Conservation (phyloP, 2,888 invertebrate species). For the Drosophila pseudotalamancana region DNA sequence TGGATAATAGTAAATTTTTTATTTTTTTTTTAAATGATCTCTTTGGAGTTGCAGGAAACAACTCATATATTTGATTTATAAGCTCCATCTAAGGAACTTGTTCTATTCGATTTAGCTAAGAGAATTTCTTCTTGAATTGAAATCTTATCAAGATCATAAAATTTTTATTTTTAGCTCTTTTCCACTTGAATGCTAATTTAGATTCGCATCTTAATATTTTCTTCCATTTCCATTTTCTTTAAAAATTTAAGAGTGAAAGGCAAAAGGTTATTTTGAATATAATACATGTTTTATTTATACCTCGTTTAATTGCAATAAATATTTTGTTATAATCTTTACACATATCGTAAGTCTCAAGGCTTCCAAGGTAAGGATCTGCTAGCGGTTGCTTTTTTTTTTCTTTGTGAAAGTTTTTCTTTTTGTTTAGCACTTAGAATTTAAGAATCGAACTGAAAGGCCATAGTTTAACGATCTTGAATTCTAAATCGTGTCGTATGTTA, state of each 20-base stretch:
- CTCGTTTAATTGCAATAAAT: slow-evolving; percentile 69
- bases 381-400: neutral
- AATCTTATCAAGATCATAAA: too few species aligned
- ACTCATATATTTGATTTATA: too few species aligned
- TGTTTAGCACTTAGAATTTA: slow-evolving; percentile 59
- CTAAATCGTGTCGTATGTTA: slow-evolving; percentile 43
- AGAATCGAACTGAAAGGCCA: slow-evolving; percentile 23
- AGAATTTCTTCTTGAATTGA: too few species aligned
- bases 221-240: too few species aligned
- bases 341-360: slow-evolving; percentile 76
- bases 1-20: slow-evolving; percentile 74
- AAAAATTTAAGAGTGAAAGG: too few species aligned
- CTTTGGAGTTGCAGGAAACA: too few species aligned
- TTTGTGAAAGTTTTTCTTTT: neutral
- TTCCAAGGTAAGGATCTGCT: slow-evolving; percentile 31
- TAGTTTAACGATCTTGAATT: slow-evolving; percentile 2
- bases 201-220: too few species aligned
- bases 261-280: slow-evolving; percentile 67
- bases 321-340: slow-evolving; percentile 65
- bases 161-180: too few species aligned
- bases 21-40: slow-evolving; percentile 59
- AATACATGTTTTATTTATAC: slow-evolving; percentile 67
- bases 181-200: too few species aligned
- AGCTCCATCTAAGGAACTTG: too few species aligned
- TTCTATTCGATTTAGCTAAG: too few species aligned